A percentile compares a stretch with the other conserved stretches of the same genome.
phyloP scores from a whole-genome alignment of 2,113 vertebrate species.

The Elaphurus davidianus region DNA sequence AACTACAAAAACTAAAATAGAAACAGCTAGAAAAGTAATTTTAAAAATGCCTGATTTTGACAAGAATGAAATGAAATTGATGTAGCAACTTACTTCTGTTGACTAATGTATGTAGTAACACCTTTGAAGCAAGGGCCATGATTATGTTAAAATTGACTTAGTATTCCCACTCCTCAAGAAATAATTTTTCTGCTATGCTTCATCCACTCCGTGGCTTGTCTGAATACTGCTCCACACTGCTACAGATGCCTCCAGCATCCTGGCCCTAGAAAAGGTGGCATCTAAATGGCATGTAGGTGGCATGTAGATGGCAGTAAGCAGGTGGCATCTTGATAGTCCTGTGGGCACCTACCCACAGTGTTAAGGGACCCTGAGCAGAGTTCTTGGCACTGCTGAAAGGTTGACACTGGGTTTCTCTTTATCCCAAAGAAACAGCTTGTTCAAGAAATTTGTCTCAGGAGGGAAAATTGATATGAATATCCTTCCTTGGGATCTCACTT shows the following conservation, averaged over 20 bases:
- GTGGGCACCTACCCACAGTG: neutral
- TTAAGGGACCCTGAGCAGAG: neutral
- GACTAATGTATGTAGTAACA: neutral
- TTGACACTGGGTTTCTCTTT: neutral
- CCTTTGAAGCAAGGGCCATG: neutral
- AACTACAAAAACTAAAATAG: neutral
- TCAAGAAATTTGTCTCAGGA: neutral
- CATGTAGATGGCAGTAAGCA: neutral
- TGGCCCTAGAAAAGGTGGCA: neutral
- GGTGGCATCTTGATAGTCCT: neutral
- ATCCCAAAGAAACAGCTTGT: neutral
- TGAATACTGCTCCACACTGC: neutral
- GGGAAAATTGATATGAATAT: conserved; percentile 83
- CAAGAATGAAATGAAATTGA: neutral
- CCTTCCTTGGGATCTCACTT: conserved; percentile 46
- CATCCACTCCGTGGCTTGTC: neutral
- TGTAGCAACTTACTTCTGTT: neutral
- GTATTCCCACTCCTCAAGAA: neutral
- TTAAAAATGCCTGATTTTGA: neutral
- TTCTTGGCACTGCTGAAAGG: neutral
- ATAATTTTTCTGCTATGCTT: neutral
- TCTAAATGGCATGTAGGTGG: neutral
- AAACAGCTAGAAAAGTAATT: neutral
- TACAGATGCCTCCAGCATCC: neutral
- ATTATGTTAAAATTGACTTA: neutral